Percentiles rank a stretch among this genome's conserved stretches.
phyloP scores from a whole-genome alignment of 2,797 vertebrate genomes.

The Brachyrhaphis roseni region DNA sequence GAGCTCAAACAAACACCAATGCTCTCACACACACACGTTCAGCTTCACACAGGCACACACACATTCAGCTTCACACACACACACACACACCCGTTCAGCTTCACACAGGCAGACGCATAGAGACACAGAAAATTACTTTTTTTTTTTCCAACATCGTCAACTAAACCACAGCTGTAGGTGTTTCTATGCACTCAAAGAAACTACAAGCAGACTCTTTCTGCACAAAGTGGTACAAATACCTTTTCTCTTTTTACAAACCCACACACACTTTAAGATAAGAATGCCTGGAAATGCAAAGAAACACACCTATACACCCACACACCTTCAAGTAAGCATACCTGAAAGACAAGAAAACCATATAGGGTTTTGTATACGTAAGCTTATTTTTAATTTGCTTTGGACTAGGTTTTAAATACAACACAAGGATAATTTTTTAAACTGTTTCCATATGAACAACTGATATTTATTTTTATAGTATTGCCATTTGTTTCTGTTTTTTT shows the following conservation, averaged over 20 bases:
- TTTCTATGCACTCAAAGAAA: background rate
- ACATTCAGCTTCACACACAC: conserved; percentile 29
- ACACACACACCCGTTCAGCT: too few species aligned
- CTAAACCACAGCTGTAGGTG: background rate
- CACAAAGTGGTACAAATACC: conserved; percentile 28
- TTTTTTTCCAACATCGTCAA: conserved; percentile 7
- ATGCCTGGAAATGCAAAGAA: conserved; percentile 2
- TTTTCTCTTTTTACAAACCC: conserved; percentile 1
- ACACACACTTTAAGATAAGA: background rate
- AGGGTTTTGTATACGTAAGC: too few species aligned
- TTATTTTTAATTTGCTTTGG: background rate
- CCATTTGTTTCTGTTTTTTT: too few species aligned
- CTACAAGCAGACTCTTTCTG: background rate
- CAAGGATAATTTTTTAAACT: background rate
- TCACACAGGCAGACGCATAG: background rate
- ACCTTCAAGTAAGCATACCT: conserved; percentile 9
- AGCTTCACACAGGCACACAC: conserved; percentile 5
- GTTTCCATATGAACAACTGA: too few species aligned
- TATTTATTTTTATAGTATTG: too few species aligned
- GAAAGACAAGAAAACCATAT: background rate
- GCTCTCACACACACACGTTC: background rate
- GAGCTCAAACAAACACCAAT: conserved; percentile 60
- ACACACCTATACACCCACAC: conserved; percentile 24
- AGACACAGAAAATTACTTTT: background rate
- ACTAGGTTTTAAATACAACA: background rate